Evolutionary conservation across 2,888 invertebrate genomes (phyloP).

Genomic region (Isoperla grammatica): DNA sequence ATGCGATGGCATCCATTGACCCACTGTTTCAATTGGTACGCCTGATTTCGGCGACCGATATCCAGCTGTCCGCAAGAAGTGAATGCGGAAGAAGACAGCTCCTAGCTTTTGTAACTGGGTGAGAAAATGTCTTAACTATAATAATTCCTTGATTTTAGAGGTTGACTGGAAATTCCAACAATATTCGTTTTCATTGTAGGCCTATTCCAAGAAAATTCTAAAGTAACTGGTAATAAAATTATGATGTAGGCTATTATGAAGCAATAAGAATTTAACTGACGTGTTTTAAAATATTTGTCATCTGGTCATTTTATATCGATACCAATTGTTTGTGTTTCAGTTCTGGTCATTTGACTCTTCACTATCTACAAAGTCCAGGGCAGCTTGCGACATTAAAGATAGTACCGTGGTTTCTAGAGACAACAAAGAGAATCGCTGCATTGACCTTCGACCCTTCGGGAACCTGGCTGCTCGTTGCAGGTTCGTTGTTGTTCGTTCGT

Average conservation of each 20-base stretch:
- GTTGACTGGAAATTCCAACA: too few relatives aligned
- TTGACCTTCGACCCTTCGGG: slow-evolving; percentile 69
- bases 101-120: slow-evolving; percentile 27
- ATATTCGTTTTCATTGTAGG: neutral
- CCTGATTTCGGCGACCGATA: slow-evolving; percentile 23
- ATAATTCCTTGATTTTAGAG: neutral
- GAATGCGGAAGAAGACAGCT: slow-evolving; percentile 22
- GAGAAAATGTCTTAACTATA: neutral
- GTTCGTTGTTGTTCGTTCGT: too few relatives aligned
- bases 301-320: too few relatives aligned
- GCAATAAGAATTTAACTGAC: too few relatives aligned
- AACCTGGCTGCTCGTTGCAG: slow-evolving; percentile 62
- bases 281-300: too few relatives aligned
- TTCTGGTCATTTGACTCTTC: slow-evolving; percentile 33
- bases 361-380: slow-evolving; percentile 23
- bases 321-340: slow-evolving; percentile 30
- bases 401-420: slow-evolving; percentile 37
- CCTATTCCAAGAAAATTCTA: neutral
- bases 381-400: slow-evolving; percentile 31
- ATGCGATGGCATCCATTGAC: slow-evolving; percentile 9
- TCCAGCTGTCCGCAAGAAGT: slow-evolving; percentile 21
- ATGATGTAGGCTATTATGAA: too few relatives aligned
- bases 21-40: slow-evolving; percentile 24
- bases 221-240: neutral
- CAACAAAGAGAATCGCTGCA: slow-evolving; percentile 35